A percentile compares a stretch with the other conserved stretches of the same genome.
These are phyloP conservation scores for Strix uralensis DNA, from an alignment of 2,113 vertebrate species.

Conservation along the genomic window DNA sequence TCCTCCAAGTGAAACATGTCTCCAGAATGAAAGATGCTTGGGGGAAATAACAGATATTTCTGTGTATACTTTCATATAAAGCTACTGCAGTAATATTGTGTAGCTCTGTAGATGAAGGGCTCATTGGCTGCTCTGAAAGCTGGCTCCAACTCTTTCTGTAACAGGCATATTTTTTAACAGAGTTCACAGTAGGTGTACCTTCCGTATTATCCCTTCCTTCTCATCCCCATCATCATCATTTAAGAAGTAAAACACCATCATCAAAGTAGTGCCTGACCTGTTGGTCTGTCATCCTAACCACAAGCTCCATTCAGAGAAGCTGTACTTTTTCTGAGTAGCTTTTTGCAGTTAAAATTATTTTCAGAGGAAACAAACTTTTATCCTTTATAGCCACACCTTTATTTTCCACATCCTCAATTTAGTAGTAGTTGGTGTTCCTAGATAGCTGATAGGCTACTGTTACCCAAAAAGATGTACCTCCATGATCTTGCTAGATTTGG, in stretches of 20 bases:
- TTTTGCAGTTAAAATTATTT: not conserved
- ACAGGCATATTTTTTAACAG: not conserved
- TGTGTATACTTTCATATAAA: not conserved
- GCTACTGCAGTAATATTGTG: not conserved
- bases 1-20: not conserved
- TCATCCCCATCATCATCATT: not conserved
- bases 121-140: not conserved
- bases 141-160: not conserved
- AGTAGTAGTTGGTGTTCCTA: not conserved
- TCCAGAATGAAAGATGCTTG: not conserved
- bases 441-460: not conserved
- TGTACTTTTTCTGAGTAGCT: not conserved
- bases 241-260: not conserved
- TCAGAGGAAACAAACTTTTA: not conserved
- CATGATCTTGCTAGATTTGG: not conserved
- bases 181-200: not conserved
- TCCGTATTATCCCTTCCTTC: not conserved
- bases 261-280: not conserved
- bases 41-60: not conserved
- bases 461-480: not conserved
- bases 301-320: not conserved
- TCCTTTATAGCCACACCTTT: not conserved
- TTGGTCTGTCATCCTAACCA: not conserved
- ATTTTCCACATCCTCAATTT: not conserved
- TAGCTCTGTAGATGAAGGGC: not conserved